These are phyloP conservation scores for Papilio gigon DNA, from an alignment of 2,888 invertebrate species.

Conservation along the genomic window DNA sequence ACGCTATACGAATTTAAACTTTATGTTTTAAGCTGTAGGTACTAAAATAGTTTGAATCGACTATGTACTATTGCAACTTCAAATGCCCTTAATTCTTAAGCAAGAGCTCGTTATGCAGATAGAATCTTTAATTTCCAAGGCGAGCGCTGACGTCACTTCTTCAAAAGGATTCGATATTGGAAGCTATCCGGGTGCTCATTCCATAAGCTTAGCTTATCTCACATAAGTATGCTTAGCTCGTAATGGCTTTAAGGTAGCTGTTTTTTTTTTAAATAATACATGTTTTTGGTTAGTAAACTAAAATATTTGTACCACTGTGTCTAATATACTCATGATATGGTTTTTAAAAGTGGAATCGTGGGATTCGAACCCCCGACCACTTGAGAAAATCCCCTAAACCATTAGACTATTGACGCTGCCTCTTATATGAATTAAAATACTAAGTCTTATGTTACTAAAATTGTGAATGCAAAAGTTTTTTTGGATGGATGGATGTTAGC, in stretches of 20 bases:
- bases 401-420: too few relatives aligned
- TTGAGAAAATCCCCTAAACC: too few relatives aligned
- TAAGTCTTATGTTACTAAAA: too few relatives aligned
- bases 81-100: conserved; percentile 47
- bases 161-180: conserved; percentile 34
- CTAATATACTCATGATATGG: too few relatives aligned
- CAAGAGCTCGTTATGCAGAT: conserved; percentile 70
- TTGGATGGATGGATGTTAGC: too few relatives aligned
- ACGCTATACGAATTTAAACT: conserved; percentile 8
- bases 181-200: neutral
- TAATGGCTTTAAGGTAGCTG: neutral
- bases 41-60: conserved; percentile 10
- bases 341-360: too few relatives aligned
- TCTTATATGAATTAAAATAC: too few relatives aligned
- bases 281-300: too few relatives aligned
- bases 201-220: conserved; percentile 23
- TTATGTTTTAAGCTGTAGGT: conserved; percentile 1
- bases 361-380: too few relatives aligned
- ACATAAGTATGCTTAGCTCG: neutral
- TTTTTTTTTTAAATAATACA: too few relatives aligned
- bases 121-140: conserved; percentile 78
- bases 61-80: conserved; percentile 3
- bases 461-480: too few relatives aligned
- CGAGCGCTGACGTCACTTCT: conserved; percentile 39
- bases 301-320: too few relatives aligned